These are phyloP conservation scores for Frankliniella fusca DNA, from an alignment of 2,888 invertebrate genomes.

Conservation along the genomic window DNA sequence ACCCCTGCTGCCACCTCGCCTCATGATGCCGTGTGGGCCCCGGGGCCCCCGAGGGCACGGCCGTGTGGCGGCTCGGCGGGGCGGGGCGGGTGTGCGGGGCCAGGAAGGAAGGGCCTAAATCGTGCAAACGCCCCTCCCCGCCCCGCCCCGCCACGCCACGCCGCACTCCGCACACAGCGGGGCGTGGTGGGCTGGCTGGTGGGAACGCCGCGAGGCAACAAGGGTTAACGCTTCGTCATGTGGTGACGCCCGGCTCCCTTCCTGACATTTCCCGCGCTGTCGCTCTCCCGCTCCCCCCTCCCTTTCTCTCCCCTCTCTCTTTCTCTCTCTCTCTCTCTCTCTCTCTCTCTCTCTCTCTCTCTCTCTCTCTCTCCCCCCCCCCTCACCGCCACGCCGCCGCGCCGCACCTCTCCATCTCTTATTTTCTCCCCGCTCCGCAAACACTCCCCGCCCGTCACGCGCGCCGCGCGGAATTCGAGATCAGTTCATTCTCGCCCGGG, in stretches of 20 bases:
- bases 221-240: conserved; percentile 26
- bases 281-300: neutral
- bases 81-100: neutral
- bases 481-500: conserved; percentile 24
- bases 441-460: conserved; percentile 12
- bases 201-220: neutral
- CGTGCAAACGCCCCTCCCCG: neutral
- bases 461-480: conserved; percentile 7
- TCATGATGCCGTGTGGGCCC: neutral
- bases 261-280: neutral
- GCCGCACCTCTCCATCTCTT: no score
- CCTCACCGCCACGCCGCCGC: no score
- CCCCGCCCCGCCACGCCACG: neutral
- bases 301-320: neutral
- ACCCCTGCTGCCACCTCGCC: neutral
- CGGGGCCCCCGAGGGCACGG: neutral
- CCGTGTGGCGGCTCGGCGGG: neutral
- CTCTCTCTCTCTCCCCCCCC: neutral
- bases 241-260: neutral
- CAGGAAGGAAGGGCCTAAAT: conserved; percentile 8
- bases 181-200: neutral
- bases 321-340: neutral
- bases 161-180: neutral
- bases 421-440: neutral
- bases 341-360: neutral